Conservation (phyloP, 2,797 vertebrate genomes). For the Danio albolineatus region DNA sequence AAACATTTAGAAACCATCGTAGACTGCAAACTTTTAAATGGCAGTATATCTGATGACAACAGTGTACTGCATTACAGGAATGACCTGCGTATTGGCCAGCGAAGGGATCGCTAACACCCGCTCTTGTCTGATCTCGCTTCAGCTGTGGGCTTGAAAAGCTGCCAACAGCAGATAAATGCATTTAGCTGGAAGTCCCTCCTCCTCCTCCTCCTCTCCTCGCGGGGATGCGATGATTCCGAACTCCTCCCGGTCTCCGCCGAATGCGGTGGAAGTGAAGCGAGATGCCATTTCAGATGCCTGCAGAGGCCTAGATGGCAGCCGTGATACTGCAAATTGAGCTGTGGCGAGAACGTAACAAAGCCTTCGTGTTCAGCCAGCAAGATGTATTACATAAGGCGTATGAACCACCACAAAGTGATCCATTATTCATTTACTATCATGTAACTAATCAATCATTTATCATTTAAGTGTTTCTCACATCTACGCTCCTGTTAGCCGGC, state of each 20-base stretch:
- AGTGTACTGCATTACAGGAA: background rate
- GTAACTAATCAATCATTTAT: conserved; percentile 41
- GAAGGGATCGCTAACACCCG: conserved; percentile 14
- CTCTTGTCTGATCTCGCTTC: conserved; percentile 32
- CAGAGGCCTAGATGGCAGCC: conserved; percentile 21
- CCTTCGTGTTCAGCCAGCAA: background rate
- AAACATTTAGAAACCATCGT: background rate
- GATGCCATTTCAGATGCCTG: conserved; percentile 42
- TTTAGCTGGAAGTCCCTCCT: conserved; percentile 29
- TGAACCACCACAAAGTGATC: background rate
- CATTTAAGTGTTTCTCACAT: conserved; percentile 21
- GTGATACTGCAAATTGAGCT: conserved; percentile 41
- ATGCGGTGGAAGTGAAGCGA: background rate
- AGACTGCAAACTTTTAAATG: background rate
- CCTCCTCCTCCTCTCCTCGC: conserved; percentile 19
- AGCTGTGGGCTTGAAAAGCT: conserved; percentile 50
- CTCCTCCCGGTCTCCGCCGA: conserved; percentile 5
- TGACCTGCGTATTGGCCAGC: conserved; percentile 3
- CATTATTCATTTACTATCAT: conserved; percentile 34
- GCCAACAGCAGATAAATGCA: conserved; percentile 49
- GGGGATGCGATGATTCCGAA: conserved; percentile 36
- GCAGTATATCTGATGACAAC: background rate
- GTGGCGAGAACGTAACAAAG: background rate
- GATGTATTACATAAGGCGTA: conserved; percentile 16
- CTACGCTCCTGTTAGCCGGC: background rate